Evolutionary conservation across 2,113 vertebrate genomes (phyloP), one percentile per base, ranked within the genome.

Genomic region (Zeus faber): DNA sequence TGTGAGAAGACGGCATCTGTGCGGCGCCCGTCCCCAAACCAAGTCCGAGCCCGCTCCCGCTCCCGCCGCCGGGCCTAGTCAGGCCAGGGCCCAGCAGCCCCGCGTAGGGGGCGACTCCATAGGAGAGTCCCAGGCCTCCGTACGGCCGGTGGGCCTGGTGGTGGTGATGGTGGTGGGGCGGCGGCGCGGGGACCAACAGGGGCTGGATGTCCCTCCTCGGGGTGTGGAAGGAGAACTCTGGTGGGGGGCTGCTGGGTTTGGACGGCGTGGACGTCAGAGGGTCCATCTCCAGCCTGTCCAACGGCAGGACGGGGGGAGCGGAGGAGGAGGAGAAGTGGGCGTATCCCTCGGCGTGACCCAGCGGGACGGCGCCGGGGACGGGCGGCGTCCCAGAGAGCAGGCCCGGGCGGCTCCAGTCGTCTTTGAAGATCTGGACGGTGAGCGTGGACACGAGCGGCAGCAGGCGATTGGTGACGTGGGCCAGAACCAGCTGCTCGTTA

Each of bases 371-470:
- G 88, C 87, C 17, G 2, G 75, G 43, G 18, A 63, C 81, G 54
- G 93, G 91, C 68, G 66, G 92, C 77, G 60, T 74, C 89, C 91
- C 90, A 2, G 91, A 88, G 17, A 91, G 76, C 65, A 97, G 86
- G n/a, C 89, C 84, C 1, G 95, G 94, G 13, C 95, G 85, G 33
- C 85, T 88, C 96, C 95, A 98, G 72, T 99, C 97, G 60, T 98
- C 97, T 75, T 99, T 99, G 67, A 98, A 97, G 86, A 98, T 96
- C 70, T 99, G 97, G 64, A 99, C 91, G 2, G 94, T 95, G 75
- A 99, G 87, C 2, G 91, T 91, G 55, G 95, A 93, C 35, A 99
- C 95, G 3, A 98, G 80, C 0, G 93, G 89, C 69, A 89, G 91
- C 2, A 99, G 89, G 0, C 96, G 92, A 79, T 93, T 96, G 68